A percentile compares a stretch with the other conserved stretches of the same genome.
Conservation (phyloP, 2,113 vertebrate genomes). For the Lepus timidus region DNA sequence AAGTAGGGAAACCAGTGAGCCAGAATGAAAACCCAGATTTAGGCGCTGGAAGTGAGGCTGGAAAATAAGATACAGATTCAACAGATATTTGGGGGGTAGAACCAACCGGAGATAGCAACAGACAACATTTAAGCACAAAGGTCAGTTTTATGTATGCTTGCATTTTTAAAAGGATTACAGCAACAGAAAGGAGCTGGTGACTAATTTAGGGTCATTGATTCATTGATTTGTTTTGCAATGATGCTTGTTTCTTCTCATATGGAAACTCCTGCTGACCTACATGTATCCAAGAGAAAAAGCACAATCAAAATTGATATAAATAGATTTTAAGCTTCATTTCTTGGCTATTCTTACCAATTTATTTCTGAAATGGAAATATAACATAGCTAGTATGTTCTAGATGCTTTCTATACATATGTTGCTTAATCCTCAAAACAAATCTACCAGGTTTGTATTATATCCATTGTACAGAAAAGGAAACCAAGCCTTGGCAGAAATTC, state of each 20-base stretch:
- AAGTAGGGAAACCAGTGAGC: neutral
- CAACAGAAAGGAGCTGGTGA: neutral
- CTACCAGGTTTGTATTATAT: neutral
- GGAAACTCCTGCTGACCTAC: neutral
- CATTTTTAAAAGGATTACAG: neutral
- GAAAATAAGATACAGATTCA: neutral
- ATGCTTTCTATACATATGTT: neutral
- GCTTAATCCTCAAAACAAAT: neutral
- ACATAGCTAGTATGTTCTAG: neutral
- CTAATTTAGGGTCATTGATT: neutral
- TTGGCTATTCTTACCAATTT: neutral
- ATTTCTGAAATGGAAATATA: slow-evolving; percentile 21
- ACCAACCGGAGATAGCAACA: neutral
- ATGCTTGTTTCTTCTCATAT: slow-evolving; percentile 10
- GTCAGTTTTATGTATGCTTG: neutral
- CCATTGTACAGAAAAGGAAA: slow-evolving; percentile 12
- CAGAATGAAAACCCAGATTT: neutral
- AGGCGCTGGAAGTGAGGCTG: neutral
- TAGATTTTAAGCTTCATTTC: slow-evolving; percentile 18
- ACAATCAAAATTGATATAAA: neutral
- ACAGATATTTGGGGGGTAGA: neutral
- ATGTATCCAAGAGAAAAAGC: neutral
- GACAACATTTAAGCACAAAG: neutral
- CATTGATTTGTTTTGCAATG: neutral
- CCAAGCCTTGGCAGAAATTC: neutral